These are phyloP conservation scores for Pampusana beccarii DNA, from an alignment of 2,113 vertebrate species.

Conservation along the genomic window DNA sequence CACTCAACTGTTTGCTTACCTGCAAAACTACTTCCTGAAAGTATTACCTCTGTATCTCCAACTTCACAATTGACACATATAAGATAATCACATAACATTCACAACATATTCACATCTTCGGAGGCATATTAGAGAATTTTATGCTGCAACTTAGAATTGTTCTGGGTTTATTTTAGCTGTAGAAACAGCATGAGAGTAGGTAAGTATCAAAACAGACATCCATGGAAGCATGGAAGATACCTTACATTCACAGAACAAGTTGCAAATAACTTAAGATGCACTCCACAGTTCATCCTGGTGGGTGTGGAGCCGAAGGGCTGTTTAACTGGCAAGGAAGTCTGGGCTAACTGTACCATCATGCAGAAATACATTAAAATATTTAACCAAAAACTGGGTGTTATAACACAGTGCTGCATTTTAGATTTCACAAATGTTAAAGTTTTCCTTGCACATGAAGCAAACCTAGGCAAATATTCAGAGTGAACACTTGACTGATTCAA, in stretches of 20 bases:
- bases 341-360: neutral
- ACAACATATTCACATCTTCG: neutral
- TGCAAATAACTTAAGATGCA: neutral
- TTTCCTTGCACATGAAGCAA: neutral
- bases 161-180: neutral
- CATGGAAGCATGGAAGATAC: neutral
- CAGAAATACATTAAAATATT: neutral
- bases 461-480: neutral
- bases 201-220: neutral
- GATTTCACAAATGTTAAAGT: neutral
- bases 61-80: neutral
- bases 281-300: neutral
- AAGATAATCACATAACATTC: neutral
- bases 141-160: neutral
- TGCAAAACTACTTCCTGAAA: neutral
- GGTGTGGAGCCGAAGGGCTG: neutral
- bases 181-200: neutral
- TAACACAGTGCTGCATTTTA: neutral
- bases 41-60: neutral
- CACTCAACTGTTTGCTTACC: conserved; percentile 25
- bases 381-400: neutral
- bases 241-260: neutral
- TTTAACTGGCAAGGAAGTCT: neutral
- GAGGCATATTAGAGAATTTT: neutral
- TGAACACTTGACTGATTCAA: neutral